Conservation (phyloP, 2,797 vertebrate genomes). For the Pipistrellus nathusii region DNA sequence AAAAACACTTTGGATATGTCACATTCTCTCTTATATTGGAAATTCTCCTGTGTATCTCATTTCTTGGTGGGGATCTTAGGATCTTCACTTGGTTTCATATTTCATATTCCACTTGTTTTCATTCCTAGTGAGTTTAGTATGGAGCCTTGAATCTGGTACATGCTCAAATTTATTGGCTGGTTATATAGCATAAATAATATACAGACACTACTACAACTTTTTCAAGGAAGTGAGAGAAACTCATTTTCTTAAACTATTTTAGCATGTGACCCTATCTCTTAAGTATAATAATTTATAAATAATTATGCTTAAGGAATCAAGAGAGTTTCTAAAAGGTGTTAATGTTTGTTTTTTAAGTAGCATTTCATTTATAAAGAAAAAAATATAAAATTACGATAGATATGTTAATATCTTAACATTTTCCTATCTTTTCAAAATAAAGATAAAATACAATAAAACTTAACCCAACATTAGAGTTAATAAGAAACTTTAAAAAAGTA, state of each 20-base stretch:
- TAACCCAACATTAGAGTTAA: not conserved
- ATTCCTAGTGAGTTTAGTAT: not conserved
- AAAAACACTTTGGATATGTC: not conserved
- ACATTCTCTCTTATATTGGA: not conserved
- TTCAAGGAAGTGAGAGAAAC: not conserved
- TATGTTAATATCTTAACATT: not conserved
- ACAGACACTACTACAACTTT: not conserved
- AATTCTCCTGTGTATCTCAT: not conserved
- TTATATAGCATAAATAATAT: not conserved
- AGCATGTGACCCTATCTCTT: not conserved
- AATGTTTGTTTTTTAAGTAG: not conserved
- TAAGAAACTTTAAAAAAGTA: not conserved
- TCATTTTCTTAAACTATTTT: not conserved
- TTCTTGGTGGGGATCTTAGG: not conserved
- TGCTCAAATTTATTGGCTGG: not conserved
- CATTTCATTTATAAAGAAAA: not conserved
- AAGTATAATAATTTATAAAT: slow-evolving; percentile 17
- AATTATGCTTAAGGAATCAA: not conserved
- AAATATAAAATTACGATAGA: not conserved
- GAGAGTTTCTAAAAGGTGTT: not conserved
- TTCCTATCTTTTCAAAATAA: not conserved
- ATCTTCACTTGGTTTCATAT: not conserved
- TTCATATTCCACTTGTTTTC: not conserved
- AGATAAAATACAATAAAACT: not conserved
- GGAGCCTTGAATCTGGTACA: not conserved